These are phyloP conservation scores for Anastatus disparis DNA, from an alignment of 1,140 invertebrate species.

Conservation along the genomic window DNA sequence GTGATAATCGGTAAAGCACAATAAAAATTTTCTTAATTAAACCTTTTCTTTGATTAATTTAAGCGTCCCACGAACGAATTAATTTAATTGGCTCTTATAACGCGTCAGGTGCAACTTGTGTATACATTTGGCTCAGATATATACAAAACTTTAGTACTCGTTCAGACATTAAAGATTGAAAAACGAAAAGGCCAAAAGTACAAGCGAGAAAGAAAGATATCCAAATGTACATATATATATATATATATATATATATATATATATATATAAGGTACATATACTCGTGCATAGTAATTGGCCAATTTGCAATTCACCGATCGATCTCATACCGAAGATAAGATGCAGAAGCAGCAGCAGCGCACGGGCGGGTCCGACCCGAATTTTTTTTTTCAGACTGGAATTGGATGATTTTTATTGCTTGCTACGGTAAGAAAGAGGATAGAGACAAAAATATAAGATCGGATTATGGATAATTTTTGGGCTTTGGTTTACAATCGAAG, in stretches of 20 bases:
- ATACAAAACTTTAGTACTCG: no score
- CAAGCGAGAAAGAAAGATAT: conserved; percentile 16
- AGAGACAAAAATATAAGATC: background rate
- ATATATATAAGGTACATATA: no score
- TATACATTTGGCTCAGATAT: conserved; percentile 8
- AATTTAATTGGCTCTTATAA: conserved; percentile 4
- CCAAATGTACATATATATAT: conserved; percentile 9
- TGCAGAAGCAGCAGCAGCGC: background rate
- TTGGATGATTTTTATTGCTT: conserved; percentile 10
- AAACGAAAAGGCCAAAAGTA: background rate
- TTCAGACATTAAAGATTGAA: conserved; percentile 21
- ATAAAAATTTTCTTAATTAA: conserved; percentile 15
- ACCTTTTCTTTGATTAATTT: background rate
- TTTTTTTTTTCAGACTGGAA: conserved; percentile 14
- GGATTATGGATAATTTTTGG: conserved; percentile 22
- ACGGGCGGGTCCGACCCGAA: background rate
- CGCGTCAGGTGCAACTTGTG: conserved; percentile 25
- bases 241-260: background rate
- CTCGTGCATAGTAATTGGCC: conserved; percentile 45
- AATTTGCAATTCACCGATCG: conserved; percentile 47
- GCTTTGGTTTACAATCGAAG: no score
- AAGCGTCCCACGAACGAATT: background rate
- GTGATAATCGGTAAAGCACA: no score
- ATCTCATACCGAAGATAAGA: conserved; percentile 21
- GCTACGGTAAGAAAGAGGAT: no score